Base-by-base conservation (phyloP, 2,113 vertebrate species). In the Serilophus lunatus region DNA sequence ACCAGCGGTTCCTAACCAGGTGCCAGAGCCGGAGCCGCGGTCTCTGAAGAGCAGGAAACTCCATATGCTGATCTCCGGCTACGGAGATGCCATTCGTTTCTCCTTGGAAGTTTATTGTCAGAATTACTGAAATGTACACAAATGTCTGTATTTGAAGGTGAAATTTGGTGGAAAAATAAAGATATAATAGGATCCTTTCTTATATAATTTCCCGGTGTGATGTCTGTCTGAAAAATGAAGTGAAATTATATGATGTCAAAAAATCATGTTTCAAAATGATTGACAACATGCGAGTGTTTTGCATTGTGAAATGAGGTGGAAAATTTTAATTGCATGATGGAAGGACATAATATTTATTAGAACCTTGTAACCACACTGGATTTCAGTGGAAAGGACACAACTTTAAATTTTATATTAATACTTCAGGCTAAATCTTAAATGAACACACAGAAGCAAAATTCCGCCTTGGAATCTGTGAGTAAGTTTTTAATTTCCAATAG, bases 261-360 rank as follows among this genome's bases (percentile, higher is more conserved):
- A 98, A 98, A 97, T 97, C 97, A 96, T 98, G 97, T 98, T 98
- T 98, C 97, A 98, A 98, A 97, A 97, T 98, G 98, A 98, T 98
- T 98, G 98, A 98, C 98, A 98, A 97, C 89, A 97, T 95, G 97
- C 69, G 94, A 98, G 96, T 98, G 97, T 98, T 98, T 98, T 98
- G 97, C 97, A 97, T 98, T 97, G 98, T 98, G 98, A 98, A 98
- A 98, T 97, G 98, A 98, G 97, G 98, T 97, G 97, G 98, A 98
- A 98, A 98, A 98, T 98, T 98, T 98, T 98, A 98, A 98, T 98
- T 98, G 98, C 97, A 97, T 97, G 98, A 98, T 97, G 97, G 97
- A 97, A 98, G 98, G 97, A 98, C 98, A 98, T 97, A 98, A 98
- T 98, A 98, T 98, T 98, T 98, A 98, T 98, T 98, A 98, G 97